These are phyloP conservation scores for Calypte anna DNA, from an alignment of 2,113 vertebrate species.

Conservation along the genomic window DNA sequence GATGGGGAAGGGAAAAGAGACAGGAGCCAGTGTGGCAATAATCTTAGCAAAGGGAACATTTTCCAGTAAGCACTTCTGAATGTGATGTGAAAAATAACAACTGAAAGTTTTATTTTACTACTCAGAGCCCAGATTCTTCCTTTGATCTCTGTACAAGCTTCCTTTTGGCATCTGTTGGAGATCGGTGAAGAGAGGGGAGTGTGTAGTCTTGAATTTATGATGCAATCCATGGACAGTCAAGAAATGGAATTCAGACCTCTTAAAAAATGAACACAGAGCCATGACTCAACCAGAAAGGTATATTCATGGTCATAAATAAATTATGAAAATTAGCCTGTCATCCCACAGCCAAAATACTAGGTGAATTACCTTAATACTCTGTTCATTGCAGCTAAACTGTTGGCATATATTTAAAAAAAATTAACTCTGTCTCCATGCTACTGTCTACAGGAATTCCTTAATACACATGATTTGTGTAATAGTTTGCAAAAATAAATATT, in stretches of 20 bases:
- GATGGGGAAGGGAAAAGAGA: background rate
- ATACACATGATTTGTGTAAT: background rate
- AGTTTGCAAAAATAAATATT: background rate
- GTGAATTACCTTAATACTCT: background rate
- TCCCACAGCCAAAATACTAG: background rate
- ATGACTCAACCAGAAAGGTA: background rate
- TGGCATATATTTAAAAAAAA: background rate
- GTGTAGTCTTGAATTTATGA: constrained; percentile 40
- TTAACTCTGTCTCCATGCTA: background rate
- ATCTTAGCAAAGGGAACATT: constrained; percentile 41
- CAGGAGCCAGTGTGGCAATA: background rate
- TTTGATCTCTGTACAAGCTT: constrained; percentile 66
- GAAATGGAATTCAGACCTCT: constrained; percentile 28
- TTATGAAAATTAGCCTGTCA: background rate
- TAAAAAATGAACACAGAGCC: background rate
- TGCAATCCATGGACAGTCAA: background rate
- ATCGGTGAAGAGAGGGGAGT: constrained; percentile 30
- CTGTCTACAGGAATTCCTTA: background rate
- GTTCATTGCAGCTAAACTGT: background rate
- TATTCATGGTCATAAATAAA: background rate
- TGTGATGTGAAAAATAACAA: constrained; percentile 68
- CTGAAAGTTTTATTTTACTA: constrained; percentile 70
- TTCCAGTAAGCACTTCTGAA: constrained; percentile 53
- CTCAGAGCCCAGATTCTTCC: constrained; percentile 52
- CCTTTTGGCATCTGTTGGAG: constrained; percentile 67